A percentile compares a stretch with the other conserved stretches of the same genome.
These are phyloP conservation scores for Chitala chitala DNA, from an alignment of 2,113 vertebrate species.

Conservation along the genomic window DNA sequence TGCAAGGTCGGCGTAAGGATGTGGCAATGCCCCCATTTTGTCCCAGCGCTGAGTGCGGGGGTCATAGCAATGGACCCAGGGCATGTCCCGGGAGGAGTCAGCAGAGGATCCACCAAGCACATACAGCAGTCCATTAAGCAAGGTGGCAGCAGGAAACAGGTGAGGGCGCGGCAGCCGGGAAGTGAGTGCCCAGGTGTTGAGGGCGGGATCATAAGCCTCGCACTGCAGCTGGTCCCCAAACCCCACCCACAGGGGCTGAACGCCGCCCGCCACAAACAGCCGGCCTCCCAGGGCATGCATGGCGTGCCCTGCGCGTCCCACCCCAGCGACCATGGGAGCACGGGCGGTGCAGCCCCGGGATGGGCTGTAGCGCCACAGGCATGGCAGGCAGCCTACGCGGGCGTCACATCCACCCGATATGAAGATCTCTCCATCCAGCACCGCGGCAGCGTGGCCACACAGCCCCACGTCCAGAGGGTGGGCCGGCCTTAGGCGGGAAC, in stretches of 20 bases:
- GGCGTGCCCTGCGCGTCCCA: constrained; percentile 60
- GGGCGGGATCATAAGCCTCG: constrained; percentile 58
- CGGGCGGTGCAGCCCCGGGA: constrained; percentile 40
- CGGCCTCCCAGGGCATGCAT: constrained; percentile 60
- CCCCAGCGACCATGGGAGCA: constrained; percentile 56
- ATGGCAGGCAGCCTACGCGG: constrained; percentile 40
- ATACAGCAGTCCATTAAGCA: constrained; percentile 59
- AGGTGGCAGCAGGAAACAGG: constrained; percentile 56
- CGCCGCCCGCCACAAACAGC: constrained; percentile 65
- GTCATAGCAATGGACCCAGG: constrained; percentile 64
- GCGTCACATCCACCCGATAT: constrained; percentile 60
- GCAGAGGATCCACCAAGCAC: constrained; percentile 69
- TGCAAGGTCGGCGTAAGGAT: constrained; percentile 53
- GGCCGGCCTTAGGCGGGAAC: constrained; percentile 48
- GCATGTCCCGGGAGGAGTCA: constrained; percentile 57
- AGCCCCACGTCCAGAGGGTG: constrained; percentile 55
- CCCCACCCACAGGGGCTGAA: constrained; percentile 39
- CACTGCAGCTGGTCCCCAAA: constrained; percentile 62
- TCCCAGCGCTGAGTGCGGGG: constrained; percentile 59
- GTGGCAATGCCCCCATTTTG: constrained; percentile 59
- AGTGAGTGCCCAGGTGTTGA: constrained; percentile 55
- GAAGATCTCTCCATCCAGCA: constrained; percentile 59
- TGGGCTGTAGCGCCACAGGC: constrained; percentile 57
- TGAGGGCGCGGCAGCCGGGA: constrained; percentile 62
- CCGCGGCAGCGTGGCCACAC: constrained; percentile 61